Conservation (phyloP, 2,888 invertebrate species). For the Xanthorhoe designata region DNA sequence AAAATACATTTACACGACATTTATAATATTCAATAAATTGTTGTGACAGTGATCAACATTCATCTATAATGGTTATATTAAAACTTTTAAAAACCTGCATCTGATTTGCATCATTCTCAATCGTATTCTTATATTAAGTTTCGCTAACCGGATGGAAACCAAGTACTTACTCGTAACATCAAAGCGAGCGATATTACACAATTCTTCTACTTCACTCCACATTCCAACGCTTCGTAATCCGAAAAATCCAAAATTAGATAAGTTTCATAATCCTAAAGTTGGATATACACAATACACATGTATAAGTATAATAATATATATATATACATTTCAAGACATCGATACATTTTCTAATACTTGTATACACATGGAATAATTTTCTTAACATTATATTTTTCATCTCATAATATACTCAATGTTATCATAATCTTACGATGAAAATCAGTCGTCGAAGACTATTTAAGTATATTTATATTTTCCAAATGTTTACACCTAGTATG, state of each 20-base stretch:
- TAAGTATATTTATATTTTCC: slow-evolving; percentile 48
- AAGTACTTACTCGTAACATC: slow-evolving; percentile 3
- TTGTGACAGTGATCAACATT: slow-evolving; percentile 34
- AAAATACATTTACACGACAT: slow-evolving; percentile 40
- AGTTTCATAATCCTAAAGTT: slow-evolving; percentile 37
- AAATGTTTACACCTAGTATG: slow-evolving; percentile 55
- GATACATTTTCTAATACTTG: slow-evolving; percentile 66
- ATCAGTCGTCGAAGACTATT: slow-evolving; percentile 80
- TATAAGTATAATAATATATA: slow-evolving; percentile 60
- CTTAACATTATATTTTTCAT: slow-evolving; percentile 37
- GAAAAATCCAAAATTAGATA: slow-evolving; percentile 26
- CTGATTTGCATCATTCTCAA: slow-evolving; percentile 25
- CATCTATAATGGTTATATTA: slow-evolving; percentile 23
- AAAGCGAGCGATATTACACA: slow-evolving; percentile 11
- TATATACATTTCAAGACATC: slow-evolving; percentile 63
- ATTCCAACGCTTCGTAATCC: slow-evolving; percentile 17
- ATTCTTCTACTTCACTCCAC: slow-evolving; percentile 5
- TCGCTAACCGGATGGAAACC: slow-evolving; percentile 18
- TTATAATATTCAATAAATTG: slow-evolving; percentile 33
- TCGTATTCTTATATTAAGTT: slow-evolving; percentile 3
- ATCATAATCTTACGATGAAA: slow-evolving; percentile 70
- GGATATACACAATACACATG: slow-evolving; percentile 44
- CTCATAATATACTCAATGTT: slow-evolving; percentile 59
- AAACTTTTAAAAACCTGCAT: slow-evolving; percentile 33
- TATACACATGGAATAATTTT: slow-evolving; percentile 58